Base-by-base conservation (phyloP, 2,797 vertebrate genomes). In the Lemur catta region DNA sequence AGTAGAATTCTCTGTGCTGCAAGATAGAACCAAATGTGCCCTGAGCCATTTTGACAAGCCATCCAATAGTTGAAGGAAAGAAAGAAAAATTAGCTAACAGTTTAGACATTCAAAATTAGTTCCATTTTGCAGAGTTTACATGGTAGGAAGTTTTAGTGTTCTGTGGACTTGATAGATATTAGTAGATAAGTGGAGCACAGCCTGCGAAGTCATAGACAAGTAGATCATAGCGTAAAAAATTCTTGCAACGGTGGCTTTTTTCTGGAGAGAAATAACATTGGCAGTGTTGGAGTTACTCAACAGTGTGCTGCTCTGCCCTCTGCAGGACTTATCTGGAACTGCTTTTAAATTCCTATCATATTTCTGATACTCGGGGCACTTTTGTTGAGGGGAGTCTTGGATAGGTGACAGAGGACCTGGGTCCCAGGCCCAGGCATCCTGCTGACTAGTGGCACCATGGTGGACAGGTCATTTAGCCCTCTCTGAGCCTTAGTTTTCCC, bases 261-360 rank as follows among this genome's bases (percentile, higher is more conserved):
- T 72, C 67, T 61, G 7, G 43, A 84, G 38, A 76, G 26, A 41
- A 24, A 33, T 8, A 55, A 13, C 4, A 0, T 3, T 26, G 0
- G 9, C 0, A 1, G 55, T 12, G 55, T 61, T 28, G 30, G 33
- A 67, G 76, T 48, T 87, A 41, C 28, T 4, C 22, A 65, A 82
- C 11, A 1, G 15, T 63, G 63, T 95, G 79, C 91, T 95, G 46
- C 94, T 79, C 92, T 89, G 93, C 92, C 96, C 96, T 96, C 97
- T 97, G 63, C 96, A 93, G 97, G 93, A 91, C 0, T 43, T 46
- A 94, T 61, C n/a, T 87, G 14, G 85, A 93, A 97, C 69, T 95
- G 74, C 69, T 52, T 80, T 61, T 35, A 69, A 41, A 79, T 89
- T 48, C 57, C 20, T 26, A 14, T 38, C 35, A 0, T 5, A 41